A percentile compares a stretch with the other conserved stretches of the same genome.
These are phyloP conservation scores for Chamaetylas fuelleborni DNA, from an alignment of 2,113 vertebrate species.

Conservation along the genomic window DNA sequence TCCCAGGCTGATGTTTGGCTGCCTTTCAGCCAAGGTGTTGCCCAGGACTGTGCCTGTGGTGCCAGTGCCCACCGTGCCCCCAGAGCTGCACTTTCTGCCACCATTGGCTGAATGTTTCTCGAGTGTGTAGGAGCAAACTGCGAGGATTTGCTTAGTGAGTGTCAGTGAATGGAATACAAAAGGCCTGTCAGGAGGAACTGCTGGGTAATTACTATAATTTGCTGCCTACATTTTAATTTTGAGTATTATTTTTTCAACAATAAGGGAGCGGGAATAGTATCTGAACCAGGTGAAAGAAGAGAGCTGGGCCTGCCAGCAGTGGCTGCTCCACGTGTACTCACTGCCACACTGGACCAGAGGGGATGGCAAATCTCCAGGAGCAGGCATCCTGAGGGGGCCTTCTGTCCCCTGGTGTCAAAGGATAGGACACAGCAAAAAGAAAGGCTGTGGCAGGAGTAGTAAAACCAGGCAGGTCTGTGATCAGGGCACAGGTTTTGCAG, in stretches of 20 bases:
- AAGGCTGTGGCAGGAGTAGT: neutral
- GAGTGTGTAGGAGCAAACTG: conserved; percentile 16
- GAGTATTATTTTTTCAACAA: conserved; percentile 51
- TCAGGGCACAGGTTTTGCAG: neutral
- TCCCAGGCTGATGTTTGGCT: neutral
- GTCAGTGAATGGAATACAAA: conserved; percentile 47
- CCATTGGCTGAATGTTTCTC: neutral
- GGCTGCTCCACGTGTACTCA: neutral
- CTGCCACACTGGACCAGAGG: neutral
- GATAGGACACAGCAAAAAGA: neutral
- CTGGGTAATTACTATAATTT: conserved; percentile 58
- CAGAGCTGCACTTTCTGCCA: neutral
- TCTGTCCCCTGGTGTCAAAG: neutral
- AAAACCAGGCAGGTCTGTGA: neutral
- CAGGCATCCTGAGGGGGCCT: too few relatives aligned
- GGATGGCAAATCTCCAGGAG: neutral
- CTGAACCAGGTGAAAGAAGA: conserved; percentile 1
- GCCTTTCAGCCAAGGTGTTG: neutral
- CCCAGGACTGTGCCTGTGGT: accelerated
- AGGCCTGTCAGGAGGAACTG: conserved; percentile 53
- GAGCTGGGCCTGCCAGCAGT: neutral
- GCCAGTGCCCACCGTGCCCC: accelerated
- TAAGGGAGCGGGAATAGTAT: conserved; percentile 50
- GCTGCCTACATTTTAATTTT: conserved; percentile 58
- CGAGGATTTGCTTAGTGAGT: conserved; percentile 44